Percentiles rank a stretch among this genome's conserved stretches.
phyloP scores from a whole-genome alignment of 2,113 vertebrate genomes.

The Mesitornis unicolor region DNA sequence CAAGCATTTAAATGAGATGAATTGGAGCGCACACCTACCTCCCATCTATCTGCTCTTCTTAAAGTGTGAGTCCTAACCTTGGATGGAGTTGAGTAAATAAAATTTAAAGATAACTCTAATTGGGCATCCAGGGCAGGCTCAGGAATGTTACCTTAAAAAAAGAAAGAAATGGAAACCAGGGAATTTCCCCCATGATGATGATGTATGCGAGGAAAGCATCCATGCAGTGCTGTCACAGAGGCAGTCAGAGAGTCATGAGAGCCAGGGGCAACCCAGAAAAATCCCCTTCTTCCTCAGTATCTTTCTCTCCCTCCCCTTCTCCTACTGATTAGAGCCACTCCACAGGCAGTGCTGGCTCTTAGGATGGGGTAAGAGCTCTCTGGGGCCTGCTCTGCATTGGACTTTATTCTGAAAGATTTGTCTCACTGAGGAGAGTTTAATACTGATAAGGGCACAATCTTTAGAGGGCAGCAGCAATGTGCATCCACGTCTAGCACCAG shows the following conservation, averaged over 20 bases:
- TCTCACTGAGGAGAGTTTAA: accelerated
- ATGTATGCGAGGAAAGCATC: not conserved
- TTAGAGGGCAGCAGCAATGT: not conserved
- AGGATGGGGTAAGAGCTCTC: not conserved
- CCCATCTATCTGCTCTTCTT: not conserved
- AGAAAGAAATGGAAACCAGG: not conserved
- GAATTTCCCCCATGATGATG: not conserved
- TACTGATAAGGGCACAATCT: accelerated
- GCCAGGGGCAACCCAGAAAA: not conserved
- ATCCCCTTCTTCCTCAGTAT: not conserved
- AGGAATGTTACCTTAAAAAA: not conserved
- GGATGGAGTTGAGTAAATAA: not conserved
- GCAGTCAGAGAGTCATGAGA: not conserved
- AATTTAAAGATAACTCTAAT: too few species aligned
- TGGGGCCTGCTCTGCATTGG: not conserved
- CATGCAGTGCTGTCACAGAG: not conserved
- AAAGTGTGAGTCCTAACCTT: not conserved
- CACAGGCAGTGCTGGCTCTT: accelerated
- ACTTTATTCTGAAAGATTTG: accelerated
- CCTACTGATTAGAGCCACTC: not conserved
- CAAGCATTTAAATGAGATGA: not conserved
- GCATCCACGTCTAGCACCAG: too few species aligned
- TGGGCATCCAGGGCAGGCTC: not conserved
- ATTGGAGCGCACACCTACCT: not conserved
- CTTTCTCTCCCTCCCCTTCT: not conserved